Conservation (phyloP, 2,797 vertebrate species). For the Chiloscyllium punctatum region DNA sequence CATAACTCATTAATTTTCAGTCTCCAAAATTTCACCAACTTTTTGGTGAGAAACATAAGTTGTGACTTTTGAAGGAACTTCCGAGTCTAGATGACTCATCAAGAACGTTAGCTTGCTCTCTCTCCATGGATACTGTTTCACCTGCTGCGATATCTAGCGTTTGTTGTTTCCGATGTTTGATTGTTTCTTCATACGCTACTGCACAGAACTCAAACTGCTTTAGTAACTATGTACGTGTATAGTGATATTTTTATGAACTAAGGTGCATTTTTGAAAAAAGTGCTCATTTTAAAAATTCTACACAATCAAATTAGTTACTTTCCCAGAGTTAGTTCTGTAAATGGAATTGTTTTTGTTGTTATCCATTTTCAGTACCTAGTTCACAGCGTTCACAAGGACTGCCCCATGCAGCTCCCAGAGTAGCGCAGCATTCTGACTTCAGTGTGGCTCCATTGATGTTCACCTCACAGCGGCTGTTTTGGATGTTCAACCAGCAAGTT, state of each 20-base stretch:
- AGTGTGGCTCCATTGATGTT: constrained; percentile 67
- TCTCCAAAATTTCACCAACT: background rate
- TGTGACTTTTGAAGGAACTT: background rate
- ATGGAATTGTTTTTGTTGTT: too few species aligned
- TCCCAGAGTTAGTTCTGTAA: background rate
- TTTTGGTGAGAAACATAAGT: background rate
- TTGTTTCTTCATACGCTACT: too few species aligned
- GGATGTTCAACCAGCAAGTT: constrained; percentile 68
- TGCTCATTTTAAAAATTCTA: background rate
- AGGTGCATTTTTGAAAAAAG: too few species aligned
- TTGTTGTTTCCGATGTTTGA: too few species aligned
- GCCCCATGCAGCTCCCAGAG: constrained; percentile 67
- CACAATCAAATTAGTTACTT: background rate
- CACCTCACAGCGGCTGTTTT: constrained; percentile 63
- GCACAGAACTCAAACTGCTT: too few species aligned
- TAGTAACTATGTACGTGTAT: too few species aligned
- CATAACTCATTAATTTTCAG: background rate
- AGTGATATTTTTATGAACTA: too few species aligned
- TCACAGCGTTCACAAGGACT: constrained; percentile 67
- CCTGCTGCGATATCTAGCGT: too few species aligned
- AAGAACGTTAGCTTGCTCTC: too few species aligned
- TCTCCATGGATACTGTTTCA: too few species aligned
- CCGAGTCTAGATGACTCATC: too few species aligned
- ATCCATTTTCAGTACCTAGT: constrained; percentile 51
- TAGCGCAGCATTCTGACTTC: constrained; percentile 68